Evolutionary conservation across 1,140 invertebrate species (phyloP).

Genomic region (Scaptomyza montana): DNA sequence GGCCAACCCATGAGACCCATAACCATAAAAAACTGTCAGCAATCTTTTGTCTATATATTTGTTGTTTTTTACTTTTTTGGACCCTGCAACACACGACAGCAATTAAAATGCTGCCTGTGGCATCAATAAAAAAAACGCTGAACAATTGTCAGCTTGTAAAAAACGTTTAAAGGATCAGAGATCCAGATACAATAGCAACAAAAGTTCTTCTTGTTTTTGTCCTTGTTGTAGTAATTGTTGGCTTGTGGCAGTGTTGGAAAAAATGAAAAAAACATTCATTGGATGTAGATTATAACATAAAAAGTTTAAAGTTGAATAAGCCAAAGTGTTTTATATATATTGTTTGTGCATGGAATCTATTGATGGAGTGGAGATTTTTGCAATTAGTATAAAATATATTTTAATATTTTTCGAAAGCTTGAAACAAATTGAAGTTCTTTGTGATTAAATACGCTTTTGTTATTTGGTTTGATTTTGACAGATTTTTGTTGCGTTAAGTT

Average conservation of each 20-base stretch:
- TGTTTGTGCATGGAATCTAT: too few relatives aligned
- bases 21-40: conserved; percentile 29
- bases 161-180: conserved; percentile 35
- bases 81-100: conserved; percentile 39
- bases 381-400: not conserved
- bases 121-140: conserved; percentile 43
- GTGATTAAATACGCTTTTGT: too few relatives aligned
- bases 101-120: conserved; percentile 68
- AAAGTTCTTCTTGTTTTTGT: not conserved
- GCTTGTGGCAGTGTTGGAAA: not conserved
- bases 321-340: too few relatives aligned
- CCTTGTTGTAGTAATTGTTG: not conserved
- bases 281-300: not conserved
- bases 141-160: conserved; percentile 64
- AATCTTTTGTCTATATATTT: conserved; percentile 18
- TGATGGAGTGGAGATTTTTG: not conserved
- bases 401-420: too few relatives aligned
- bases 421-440: too few relatives aligned
- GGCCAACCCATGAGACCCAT: conserved; percentile 13
- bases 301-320: not conserved
- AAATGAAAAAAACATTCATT: not conserved
- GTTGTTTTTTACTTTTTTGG: too few relatives aligned
- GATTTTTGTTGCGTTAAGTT: not conserved
- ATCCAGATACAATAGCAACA: conserved; percentile 10
- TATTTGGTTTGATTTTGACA: too few relatives aligned